Percentiles rank a stretch among this genome's conserved stretches.
Conservation (phyloP, 2,797 vertebrate genomes). For the Xiphorhynchus erythropygius region DNA sequence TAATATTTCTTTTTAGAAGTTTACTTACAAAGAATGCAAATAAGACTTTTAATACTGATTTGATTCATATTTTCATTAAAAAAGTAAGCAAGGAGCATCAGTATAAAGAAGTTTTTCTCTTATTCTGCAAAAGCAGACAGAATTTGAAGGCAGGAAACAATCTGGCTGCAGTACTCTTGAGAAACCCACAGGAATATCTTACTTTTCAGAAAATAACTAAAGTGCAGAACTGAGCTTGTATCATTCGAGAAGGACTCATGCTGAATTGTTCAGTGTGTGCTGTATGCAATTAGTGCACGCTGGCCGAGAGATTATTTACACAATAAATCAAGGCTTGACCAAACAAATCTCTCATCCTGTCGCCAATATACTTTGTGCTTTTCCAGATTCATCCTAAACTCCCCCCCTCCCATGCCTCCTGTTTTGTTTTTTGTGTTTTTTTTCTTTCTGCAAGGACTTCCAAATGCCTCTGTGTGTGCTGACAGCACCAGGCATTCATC, state of each 20-base stretch:
- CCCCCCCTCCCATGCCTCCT: background rate
- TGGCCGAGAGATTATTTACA: background rate
- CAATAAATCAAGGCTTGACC: background rate
- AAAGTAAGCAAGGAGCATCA: background rate
- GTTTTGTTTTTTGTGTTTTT: background rate
- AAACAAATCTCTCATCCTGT: background rate
- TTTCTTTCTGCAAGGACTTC: background rate
- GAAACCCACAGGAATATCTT: background rate
- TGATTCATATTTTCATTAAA: background rate
- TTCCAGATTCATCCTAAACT: background rate
- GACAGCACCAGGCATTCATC: slow-evolving; percentile 21
- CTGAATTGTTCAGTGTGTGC: background rate
- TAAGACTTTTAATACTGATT: background rate
- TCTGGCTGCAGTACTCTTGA: background rate
- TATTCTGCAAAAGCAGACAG: background rate
- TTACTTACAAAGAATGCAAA: background rate
- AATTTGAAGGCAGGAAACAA: background rate
- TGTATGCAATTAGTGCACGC: background rate
- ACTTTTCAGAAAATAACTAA: background rate
- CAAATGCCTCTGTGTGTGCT: background rate
- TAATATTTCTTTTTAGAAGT: background rate
- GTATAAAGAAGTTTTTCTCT: background rate
- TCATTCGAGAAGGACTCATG: background rate
- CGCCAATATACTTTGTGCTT: background rate
- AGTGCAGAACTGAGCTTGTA: background rate